A percentile compares a stretch with the other conserved stretches of the same genome.
phyloP scores from a whole-genome alignment of 2,113 vertebrate species.

The Datnioides undecimradiatus region DNA sequence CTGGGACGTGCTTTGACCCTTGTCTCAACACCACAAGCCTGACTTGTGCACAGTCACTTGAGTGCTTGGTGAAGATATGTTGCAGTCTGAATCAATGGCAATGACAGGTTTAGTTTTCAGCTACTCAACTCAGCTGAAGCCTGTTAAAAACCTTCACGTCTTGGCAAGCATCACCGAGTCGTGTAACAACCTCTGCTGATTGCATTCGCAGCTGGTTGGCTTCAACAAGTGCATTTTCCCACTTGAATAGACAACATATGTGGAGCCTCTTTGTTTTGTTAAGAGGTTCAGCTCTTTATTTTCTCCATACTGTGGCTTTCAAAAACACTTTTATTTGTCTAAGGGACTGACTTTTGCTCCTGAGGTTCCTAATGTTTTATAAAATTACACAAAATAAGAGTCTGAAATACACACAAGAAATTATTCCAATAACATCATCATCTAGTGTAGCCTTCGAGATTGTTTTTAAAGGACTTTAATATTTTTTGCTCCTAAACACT shows the following conservation, averaged over 20 bases:
- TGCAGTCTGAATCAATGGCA: not conserved
- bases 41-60: not conserved
- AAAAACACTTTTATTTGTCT: conserved; percentile 1
- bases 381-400: conserved; percentile 22
- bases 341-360: not conserved
- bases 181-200: conserved; percentile 69
- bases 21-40: not conserved
- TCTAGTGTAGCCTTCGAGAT: not conserved
- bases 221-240: conserved; percentile 65
- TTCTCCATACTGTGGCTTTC: conserved; percentile 3
- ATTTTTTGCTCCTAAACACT: conserved; percentile 16
- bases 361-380: not conserved
- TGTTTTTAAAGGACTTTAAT: conserved; percentile 2
- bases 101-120: conserved; percentile 42
- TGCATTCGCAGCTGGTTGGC: conserved; percentile 74
- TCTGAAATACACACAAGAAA: conserved; percentile 15
- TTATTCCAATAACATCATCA: conserved; percentile 21
- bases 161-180: conserved; percentile 55
- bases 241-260: conserved; percentile 62
- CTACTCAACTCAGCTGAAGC: conserved; percentile 38
- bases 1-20: not conserved
- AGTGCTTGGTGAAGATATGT: not conserved
- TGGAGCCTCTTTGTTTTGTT: conserved; percentile 53
- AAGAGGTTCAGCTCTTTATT: not conserved
- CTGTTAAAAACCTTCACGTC: conserved; percentile 52